Base-by-base conservation (phyloP, 2,888 invertebrate genomes). In the Sicus ferrugineus region DNA sequence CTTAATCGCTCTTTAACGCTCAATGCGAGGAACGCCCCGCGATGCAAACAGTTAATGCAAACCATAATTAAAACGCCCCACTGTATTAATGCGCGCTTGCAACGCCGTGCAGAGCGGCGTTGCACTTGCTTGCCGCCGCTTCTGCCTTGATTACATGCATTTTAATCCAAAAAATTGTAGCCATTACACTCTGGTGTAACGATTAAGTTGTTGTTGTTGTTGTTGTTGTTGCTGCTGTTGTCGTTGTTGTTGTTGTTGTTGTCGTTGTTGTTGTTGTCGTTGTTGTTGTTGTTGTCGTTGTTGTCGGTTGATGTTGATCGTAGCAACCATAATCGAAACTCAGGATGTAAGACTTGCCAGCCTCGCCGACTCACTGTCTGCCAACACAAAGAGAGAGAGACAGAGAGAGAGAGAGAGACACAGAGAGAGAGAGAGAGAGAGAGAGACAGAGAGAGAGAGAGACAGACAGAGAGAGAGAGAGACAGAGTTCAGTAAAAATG, bases 161-260 rank as follows among this genome's bases (percentile, higher is more conserved):
- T 62, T 42, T 62, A 62, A 62, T 62, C 62, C 62, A 62, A 38
- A 46, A 46, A 62, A 62, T 62, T 62, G 62, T 62, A 26, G 46
- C 46, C 62, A 62, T 62, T 62, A 62, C 46, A 61, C 14, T 46
- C n/a, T n/a, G n/a, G 46, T 59, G 59, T 38, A 59, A 62, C 42
- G 62, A 23, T 54, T 54, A 28, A 21, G 26, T 54, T 26, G 26
- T 19, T 42, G n/a, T n/a, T 48, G 62, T 28, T n/a, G 31, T 59
- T 34, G 59, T 59, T 59, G 31, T 59, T 59, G 59, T 31, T 38
- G 21, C 34, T 34, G 23, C 16, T 6, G 6, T 1, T 1, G 52
- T 23, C 23, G 28, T 23, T 56, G 19, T 11, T n/a, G 34, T 34
- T 4, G 59, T 2, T 34, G 19, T 59, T 16, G 21, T n/a, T 59